Base-by-base conservation (phyloP, 1,140 invertebrate genomes). In the Prorops nasuta region DNA sequence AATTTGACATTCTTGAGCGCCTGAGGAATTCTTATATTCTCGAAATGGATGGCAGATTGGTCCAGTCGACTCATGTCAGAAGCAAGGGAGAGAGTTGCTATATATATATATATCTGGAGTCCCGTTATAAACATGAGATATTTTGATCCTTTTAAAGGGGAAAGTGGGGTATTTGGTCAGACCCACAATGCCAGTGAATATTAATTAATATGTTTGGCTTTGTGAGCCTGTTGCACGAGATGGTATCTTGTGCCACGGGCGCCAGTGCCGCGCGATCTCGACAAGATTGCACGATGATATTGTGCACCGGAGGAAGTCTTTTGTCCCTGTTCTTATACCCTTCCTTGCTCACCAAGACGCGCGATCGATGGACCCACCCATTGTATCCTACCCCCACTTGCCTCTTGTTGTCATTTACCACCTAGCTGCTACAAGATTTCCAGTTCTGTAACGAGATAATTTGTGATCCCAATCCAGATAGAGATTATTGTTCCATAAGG, bases 191-290 rank as follows among this genome's bases (percentile, higher is more conserved):
- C 37, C 58, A 48, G 38, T 45, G 50, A 40, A 50, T 56, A 63
- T 66, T 60, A 67, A 64, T 67, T 66, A 64, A 63, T 66, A 67
- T 49, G 59, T 67, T 58, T 49, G 47, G 44, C 40, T 56, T 62
- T 66, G 54, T 58, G 53, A 34, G 49, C 43, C 39, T 34, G 49
- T 18, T 63, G 51, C 49, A 56, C 51, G 44, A 52, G 58, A 64
- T 66, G 2, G 19, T 62, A 67, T 66, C 64, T 43, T 42, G 39
- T 52, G 28, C 52, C 40, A 20, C 56, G 31, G 52, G 55, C 49
- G 47, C 24, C 4, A 10, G 24, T 10, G 24, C 24, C 24, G 10
- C 24, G 24, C 24, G 24, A 10, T 6, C 24, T 10, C 24, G 4
- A 4, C 4, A 28, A 10, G 10, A 28, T 63, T 48, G 24, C 48